Conservation (phyloP, 2,888 invertebrate species). For the Lymantria monacha region DNA sequence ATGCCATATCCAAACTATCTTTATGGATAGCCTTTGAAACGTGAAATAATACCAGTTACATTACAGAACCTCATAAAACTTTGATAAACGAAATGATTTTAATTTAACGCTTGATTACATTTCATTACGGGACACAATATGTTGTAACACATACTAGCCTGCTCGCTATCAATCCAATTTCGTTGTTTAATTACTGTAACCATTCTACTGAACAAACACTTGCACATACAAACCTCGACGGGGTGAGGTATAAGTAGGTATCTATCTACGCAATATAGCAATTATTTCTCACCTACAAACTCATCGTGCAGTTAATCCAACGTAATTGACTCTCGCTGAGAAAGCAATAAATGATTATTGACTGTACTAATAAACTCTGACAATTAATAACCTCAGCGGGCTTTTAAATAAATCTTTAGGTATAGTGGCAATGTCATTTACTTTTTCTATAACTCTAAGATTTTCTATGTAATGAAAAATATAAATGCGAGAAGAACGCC, state of each 20-base stretch:
- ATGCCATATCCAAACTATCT: no score
- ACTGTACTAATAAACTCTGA: constrained; percentile 65
- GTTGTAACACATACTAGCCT: constrained; percentile 51
- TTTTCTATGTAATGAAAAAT: not conserved
- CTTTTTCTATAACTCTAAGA: not conserved
- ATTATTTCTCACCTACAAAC: constrained; percentile 50
- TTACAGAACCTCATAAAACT: constrained; percentile 15
- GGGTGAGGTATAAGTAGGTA: constrained; percentile 8
- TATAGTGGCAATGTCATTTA: not conserved
- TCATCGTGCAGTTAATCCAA: constrained; percentile 61
- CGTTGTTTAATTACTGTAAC: constrained; percentile 66
- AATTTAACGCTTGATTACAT: constrained; percentile 66
- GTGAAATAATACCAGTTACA: not conserved
- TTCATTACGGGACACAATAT: constrained; percentile 61
- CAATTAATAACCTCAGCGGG: constrained; percentile 57
- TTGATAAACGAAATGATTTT: constrained; percentile 53
- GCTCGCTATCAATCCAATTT: constrained; percentile 60
- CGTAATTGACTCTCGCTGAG: constrained; percentile 74
- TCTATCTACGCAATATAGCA: constrained; percentile 15
- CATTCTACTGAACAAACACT: constrained; percentile 44
- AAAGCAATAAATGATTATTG: constrained; percentile 73
- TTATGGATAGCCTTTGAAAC: not conserved
- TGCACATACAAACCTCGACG: constrained; percentile 12
- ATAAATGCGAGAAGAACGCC: no score
- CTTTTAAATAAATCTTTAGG: constrained; percentile 34